These are phyloP conservation scores for Drosophila recens DNA, from an alignment of 2,888 invertebrate species.

Conservation along the genomic window DNA sequence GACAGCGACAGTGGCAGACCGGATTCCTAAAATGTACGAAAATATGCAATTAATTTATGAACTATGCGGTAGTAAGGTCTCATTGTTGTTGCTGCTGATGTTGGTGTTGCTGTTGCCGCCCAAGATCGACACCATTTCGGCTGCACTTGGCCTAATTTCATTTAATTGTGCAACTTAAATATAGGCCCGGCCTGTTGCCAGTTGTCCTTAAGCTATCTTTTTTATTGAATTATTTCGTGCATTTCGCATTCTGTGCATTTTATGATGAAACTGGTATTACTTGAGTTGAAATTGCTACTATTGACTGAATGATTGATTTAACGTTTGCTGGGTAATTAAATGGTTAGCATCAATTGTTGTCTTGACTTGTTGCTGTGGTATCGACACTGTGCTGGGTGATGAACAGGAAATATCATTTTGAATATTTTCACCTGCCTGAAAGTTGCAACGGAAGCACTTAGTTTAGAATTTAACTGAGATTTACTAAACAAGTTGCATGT, in stretches of 20 bases:
- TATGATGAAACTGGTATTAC: slow-evolving; percentile 50
- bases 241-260: slow-evolving; percentile 8
- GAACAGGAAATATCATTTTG: slow-evolving; percentile 7
- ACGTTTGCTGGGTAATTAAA: slow-evolving; percentile 24
- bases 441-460: slow-evolving; percentile 21
- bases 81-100: slow-evolving; percentile 7
- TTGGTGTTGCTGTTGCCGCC: slow-evolving; percentile 11
- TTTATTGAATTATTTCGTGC: slow-evolving; percentile 11
- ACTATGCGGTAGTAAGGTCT: slow-evolving; percentile 26
- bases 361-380: neutral
- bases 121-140: slow-evolving; percentile 54
- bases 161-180: slow-evolving; percentile 53
- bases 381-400: neutral
- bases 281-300: slow-evolving; percentile 45
- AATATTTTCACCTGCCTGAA: slow-evolving; percentile 1
- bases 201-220: slow-evolving; percentile 41
- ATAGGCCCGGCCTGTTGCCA: slow-evolving; percentile 42
- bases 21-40: slow-evolving; percentile 86
- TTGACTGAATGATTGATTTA: slow-evolving; percentile 51
- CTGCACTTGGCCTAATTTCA: slow-evolving; percentile 68
- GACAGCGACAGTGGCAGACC: slow-evolving; percentile 92
- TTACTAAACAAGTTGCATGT: slow-evolving; percentile 16
- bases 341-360: neutral
- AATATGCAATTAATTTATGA: slow-evolving; percentile 50
- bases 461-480: slow-evolving; percentile 11